Percentiles rank a stretch among this genome's conserved stretches.
These are phyloP conservation scores for Melanotaenia duboulayi DNA, from an alignment of 2,113 vertebrate genomes.

Conservation along the genomic window DNA sequence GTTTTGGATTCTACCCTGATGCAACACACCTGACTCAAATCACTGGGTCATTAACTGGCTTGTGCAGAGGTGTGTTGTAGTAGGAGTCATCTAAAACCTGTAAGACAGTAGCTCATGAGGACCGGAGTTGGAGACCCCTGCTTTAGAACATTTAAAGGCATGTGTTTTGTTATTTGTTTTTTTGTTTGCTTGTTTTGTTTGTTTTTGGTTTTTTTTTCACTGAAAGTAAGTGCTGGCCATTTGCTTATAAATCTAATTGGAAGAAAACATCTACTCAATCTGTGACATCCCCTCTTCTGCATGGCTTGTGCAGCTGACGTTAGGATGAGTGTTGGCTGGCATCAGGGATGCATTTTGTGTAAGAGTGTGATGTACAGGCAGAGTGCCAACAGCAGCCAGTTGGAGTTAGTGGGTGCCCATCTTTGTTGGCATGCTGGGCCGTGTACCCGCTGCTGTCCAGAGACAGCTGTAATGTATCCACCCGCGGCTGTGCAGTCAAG, in stretches of 20 bases:
- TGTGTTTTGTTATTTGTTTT: not conserved
- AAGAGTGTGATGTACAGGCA: conserved; percentile 84
- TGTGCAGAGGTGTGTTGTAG: no score
- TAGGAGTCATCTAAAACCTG: no score
- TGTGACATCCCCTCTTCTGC: conserved; percentile 66
- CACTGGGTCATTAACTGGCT: no score
- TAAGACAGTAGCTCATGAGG: no score
- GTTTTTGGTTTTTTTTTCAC: conserved; percentile 6
- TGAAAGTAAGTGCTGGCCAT: conserved; percentile 61
- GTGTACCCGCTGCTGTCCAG: conserved; percentile 83
- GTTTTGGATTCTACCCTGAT: no score
- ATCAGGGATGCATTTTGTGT: conserved; percentile 22
- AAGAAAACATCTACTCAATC: conserved; percentile 44
- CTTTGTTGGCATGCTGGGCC: conserved; percentile 86
- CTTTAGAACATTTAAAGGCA: conserved; percentile 30
- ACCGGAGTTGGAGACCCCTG: no score
- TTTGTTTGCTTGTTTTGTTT: conserved; percentile 14
- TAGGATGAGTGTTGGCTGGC: conserved; percentile 82
- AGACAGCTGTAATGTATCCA: conserved; percentile 92
- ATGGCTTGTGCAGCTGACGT: conserved; percentile 86
- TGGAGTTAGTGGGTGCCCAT: conserved; percentile 77
- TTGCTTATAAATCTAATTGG: conserved; percentile 55
- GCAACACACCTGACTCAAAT: no score
- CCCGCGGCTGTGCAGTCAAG: conserved; percentile 89
- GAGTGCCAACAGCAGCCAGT: conserved; percentile 85